A percentile compares a stretch with the other conserved stretches of the same genome.
Evolutionary conservation across 2,888 invertebrate species (phyloP).

Genomic region (Leptopilina drosophilae): DNA sequence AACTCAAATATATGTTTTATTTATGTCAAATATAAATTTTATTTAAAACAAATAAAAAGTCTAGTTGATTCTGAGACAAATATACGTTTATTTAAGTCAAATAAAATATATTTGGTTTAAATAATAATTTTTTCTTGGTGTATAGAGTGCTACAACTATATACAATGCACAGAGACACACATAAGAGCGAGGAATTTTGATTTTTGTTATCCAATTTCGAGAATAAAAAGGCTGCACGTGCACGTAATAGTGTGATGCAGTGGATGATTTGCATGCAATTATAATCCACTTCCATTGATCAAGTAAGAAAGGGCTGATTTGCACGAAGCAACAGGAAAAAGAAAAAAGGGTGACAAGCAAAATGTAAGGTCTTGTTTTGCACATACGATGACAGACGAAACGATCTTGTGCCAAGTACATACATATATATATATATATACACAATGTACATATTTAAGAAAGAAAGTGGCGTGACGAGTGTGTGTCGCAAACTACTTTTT

Average conservation of each 20-base stretch:
- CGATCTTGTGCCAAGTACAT: conserved; percentile 11
- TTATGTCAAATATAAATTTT: too few species aligned
- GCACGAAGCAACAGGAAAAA: conserved; percentile 4
- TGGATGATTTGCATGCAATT: conserved; percentile 58
- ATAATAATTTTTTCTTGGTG: too few species aligned
- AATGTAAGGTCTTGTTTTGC: conserved; percentile 27
- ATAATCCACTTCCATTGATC: conserved; percentile 57
- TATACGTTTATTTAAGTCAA: too few species aligned
- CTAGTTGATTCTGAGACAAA: too few species aligned
- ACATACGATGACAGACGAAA: conserved; percentile 48
- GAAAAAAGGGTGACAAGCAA: conserved; percentile 42
- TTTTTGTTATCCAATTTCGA: not conserved
- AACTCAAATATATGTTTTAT: too few species aligned
- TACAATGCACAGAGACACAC: too few species aligned
- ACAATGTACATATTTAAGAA: not conserved
- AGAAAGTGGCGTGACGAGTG: conserved; percentile 71
- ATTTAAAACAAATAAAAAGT: too few species aligned
- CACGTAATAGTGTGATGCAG: conserved; percentile 41
- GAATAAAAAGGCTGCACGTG: conserved; percentile 8
- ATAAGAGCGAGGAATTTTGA: not conserved
- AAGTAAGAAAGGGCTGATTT: conserved; percentile 32
- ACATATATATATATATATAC: too few species aligned
- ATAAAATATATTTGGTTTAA: too few species aligned
- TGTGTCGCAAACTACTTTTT: conserved; percentile 54
- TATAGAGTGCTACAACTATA: too few species aligned